Percentiles rank a stretch among this genome's conserved stretches.
Evolutionary conservation across 2,888 invertebrate genomes (phyloP).

Genomic region (Drosophila mimica): DNA sequence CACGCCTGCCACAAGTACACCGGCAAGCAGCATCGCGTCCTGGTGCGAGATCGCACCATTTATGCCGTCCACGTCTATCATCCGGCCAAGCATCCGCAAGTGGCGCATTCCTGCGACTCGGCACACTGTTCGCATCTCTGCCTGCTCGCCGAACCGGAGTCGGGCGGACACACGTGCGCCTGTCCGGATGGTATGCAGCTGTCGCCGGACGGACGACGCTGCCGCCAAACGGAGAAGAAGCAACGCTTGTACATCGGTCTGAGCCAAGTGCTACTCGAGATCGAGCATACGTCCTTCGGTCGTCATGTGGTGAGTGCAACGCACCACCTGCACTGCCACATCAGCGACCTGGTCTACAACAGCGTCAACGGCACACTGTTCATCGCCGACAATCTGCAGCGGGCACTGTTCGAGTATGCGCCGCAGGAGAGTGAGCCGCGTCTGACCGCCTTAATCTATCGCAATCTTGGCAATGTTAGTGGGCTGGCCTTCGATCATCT

Average conservation of each 20-base stretch:
- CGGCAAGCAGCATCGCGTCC: constrained; percentile 87
- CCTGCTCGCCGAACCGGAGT: constrained; percentile 87
- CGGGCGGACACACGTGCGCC: constrained; percentile 87
- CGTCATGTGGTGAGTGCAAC: constrained; percentile 87
- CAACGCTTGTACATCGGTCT: constrained; percentile 86
- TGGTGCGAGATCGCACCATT: constrained; percentile 86
- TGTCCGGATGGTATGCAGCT: constrained; percentile 91
- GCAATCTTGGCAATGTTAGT: constrained; percentile 86
- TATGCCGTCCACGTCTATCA: constrained; percentile 91
- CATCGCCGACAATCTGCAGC: constrained; percentile 86
- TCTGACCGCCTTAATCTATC: constrained; percentile 79
- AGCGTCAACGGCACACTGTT: constrained; percentile 86
- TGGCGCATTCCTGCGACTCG: constrained; percentile 87
- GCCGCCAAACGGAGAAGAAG: constrained; percentile 86
- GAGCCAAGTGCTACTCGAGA: constrained; percentile 86
- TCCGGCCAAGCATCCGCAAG: constrained; percentile 87
- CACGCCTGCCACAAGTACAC: constrained; percentile 92
- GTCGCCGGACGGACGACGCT: constrained; percentile 86
- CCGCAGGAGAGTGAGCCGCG: constrained; percentile 29
- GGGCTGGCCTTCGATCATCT: constrained; percentile 89
- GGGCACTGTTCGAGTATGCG: constrained; percentile 85
- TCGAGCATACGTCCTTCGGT: constrained; percentile 89
- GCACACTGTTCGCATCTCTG: constrained; percentile 92
- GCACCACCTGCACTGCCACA: constrained; percentile 85
- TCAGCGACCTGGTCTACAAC: constrained; percentile 90